Evolutionary conservation across 2,888 invertebrate genomes (phyloP).

Genomic region (Dynastes hyllus): DNA sequence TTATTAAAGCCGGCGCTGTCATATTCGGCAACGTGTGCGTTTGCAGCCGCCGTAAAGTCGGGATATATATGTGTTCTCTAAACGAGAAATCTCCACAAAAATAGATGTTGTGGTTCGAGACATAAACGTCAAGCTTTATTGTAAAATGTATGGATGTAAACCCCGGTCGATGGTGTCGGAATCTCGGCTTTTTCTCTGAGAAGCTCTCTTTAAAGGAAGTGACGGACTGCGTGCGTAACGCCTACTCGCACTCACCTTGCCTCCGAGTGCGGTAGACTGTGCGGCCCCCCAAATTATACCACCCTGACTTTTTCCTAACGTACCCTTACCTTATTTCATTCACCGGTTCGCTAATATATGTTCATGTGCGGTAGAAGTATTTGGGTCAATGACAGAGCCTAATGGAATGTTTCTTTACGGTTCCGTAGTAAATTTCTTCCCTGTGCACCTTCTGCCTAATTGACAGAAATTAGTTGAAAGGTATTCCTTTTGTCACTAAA

Average conservation of each 20-base stretch:
- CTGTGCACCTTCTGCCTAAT: not conserved
- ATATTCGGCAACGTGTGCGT: constrained; percentile 21
- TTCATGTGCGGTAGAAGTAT: constrained; percentile 16
- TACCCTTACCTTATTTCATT: constrained; percentile 42
- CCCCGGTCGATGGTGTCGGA: constrained; percentile 43
- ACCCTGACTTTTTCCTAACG: constrained; percentile 49
- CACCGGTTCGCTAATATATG: not conserved
- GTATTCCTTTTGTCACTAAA: too few species aligned
- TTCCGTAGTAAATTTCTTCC: not conserved
- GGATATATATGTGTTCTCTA: constrained; percentile 1
- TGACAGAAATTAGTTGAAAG: not conserved
- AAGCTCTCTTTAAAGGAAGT: constrained; percentile 54
- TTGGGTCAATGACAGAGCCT: constrained; percentile 17
- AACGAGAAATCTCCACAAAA: constrained; percentile 41
- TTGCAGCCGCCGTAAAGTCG: constrained; percentile 25
- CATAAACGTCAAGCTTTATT: constrained; percentile 52
- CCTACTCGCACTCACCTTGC: constrained; percentile 51
- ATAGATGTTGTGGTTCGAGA: constrained; percentile 48
- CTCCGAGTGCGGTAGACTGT: constrained; percentile 53
- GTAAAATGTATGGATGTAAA: constrained; percentile 48
- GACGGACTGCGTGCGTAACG: constrained; percentile 52
- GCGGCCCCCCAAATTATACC: constrained; percentile 55
- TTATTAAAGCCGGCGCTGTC: constrained; percentile 36
- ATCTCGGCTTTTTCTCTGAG: constrained; percentile 47
- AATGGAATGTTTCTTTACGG: constrained; percentile 10